Conservation (phyloP, 2,797 vertebrate genomes). For the Tokudaia muenninki region DNA sequence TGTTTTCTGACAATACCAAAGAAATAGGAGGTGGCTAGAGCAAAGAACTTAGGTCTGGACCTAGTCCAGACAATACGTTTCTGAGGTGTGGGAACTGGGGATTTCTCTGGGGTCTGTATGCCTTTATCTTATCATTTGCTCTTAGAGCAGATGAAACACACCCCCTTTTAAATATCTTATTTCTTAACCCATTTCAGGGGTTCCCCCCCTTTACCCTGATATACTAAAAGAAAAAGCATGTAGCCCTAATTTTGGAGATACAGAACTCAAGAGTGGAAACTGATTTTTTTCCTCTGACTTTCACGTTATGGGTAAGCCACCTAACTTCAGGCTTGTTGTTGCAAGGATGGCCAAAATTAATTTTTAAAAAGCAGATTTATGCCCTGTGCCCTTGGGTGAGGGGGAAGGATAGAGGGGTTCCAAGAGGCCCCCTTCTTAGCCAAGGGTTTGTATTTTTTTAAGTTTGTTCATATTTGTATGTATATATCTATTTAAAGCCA, state of each 20-base stretch:
- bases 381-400: constrained; percentile 72
- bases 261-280: constrained; percentile 71
- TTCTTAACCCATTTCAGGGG: constrained; percentile 68
- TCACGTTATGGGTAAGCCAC: constrained; percentile 59
- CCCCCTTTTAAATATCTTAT: constrained; percentile 68
- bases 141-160: constrained; percentile 59
- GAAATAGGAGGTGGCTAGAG: constrained; percentile 77
- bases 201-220: neutral
- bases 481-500: constrained; percentile 84
- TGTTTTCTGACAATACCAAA: constrained; percentile 86
- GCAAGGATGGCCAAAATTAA: constrained; percentile 78
- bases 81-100: constrained; percentile 59
- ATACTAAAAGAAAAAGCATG: constrained; percentile 72
- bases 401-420: constrained; percentile 62
- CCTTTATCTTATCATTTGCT: constrained; percentile 76
- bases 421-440: constrained; percentile 68
- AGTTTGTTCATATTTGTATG: constrained; percentile 82
- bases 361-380: constrained; percentile 75
- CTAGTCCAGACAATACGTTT: constrained; percentile 28
- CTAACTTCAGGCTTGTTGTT: constrained; percentile 70
- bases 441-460: constrained; percentile 83
- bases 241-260: constrained; percentile 69
- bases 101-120: constrained; percentile 63
- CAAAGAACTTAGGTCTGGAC: constrained; percentile 63
- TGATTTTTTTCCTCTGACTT: constrained; percentile 66